phyloP scores from a whole-genome alignment of 2,113 vertebrate species.

The Bos javanicus region DNA sequence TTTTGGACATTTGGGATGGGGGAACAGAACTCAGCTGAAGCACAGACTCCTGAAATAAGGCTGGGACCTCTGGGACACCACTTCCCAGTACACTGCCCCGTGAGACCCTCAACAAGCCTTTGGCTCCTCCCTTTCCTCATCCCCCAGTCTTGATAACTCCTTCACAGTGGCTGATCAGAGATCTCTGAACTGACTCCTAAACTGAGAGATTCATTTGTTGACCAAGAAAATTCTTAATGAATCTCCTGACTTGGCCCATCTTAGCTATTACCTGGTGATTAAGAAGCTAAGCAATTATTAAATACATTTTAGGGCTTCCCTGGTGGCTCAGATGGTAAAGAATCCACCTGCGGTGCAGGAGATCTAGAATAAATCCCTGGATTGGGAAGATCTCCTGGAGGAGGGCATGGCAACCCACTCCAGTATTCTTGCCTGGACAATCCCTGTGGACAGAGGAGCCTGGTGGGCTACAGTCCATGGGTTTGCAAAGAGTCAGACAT shows the following conservation, averaged over 20 bases:
- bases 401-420: neutral
- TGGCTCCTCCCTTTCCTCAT: no score
- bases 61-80: no score
- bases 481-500: neutral
- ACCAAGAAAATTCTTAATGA: neutral
- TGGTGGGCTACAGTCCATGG: neutral
- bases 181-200: neutral
- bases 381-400: neutral
- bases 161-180: neutral
- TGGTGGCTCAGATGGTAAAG: neutral
- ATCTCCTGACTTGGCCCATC: neutral
- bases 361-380: neutral
- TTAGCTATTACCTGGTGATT: neutral
- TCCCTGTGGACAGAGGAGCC: neutral
- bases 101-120: neutral
- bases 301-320: neutral
- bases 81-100: accelerated
- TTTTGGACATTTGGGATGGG: neutral
- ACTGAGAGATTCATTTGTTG: neutral
- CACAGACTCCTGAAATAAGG: neutral
- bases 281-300: neutral
- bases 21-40: neutral
- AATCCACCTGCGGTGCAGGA: neutral
- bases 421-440: neutral
- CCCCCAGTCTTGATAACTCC: neutral